phyloP scores from a whole-genome alignment of 2,797 vertebrate genomes.

The Alectoris magna region DNA sequence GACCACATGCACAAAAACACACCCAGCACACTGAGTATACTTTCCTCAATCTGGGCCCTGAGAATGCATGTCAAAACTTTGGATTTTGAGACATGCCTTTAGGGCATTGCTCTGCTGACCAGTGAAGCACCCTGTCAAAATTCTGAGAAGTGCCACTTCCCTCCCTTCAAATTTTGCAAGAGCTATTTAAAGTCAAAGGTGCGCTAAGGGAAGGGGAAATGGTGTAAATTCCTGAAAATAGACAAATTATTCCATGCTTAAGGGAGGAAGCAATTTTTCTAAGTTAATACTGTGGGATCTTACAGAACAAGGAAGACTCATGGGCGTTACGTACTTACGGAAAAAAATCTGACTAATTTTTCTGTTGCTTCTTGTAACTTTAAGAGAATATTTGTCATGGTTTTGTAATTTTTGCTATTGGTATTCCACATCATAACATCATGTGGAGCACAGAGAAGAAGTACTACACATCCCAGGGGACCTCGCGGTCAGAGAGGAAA shows the following conservation, averaged over 20 bases:
- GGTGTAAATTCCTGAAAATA: not conserved
- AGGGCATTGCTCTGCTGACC: not conserved
- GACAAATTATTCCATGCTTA: not conserved
- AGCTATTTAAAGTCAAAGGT: not conserved
- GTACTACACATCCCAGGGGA: too few species aligned
- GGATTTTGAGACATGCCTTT: not conserved
- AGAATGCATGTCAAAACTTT: not conserved
- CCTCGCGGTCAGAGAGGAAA: too few species aligned
- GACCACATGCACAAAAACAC: not conserved
- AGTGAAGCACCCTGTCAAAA: not conserved
- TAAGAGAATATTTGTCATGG: not conserved
- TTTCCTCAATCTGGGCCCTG: not conserved
- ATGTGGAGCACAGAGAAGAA: too few species aligned
- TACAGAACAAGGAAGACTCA: not conserved
- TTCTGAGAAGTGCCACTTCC: not conserved
- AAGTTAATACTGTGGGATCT: not conserved
- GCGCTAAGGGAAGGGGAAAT: not conserved
- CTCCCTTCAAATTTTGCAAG: not conserved
- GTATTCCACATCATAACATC: too few species aligned
- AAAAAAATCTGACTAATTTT: not conserved
- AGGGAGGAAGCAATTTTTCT: not conserved
- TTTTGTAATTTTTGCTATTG: too few species aligned
- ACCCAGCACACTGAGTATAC: not conserved
- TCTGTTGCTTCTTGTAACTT: not conserved
- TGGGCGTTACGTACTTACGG: not conserved